These are phyloP conservation scores for Lithophane ornitopus DNA, from an alignment of 2,888 invertebrate species.

Conservation along the genomic window DNA sequence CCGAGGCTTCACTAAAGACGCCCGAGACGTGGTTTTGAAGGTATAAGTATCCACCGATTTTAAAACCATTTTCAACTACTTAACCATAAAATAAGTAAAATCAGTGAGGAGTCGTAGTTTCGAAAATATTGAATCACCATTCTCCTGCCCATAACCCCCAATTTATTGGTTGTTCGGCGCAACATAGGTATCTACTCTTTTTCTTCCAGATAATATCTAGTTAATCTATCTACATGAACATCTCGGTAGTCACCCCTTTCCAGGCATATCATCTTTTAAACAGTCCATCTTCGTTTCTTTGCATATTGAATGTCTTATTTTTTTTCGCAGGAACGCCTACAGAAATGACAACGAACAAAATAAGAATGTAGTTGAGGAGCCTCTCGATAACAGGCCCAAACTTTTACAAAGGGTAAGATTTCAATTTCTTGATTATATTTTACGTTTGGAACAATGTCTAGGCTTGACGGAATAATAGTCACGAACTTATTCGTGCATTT, in stretches of 20 bases:
- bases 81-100: neutral
- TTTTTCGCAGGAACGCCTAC: constrained; percentile 70
- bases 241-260: too few relatives aligned
- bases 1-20: neutral
- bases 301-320: neutral
- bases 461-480: neutral
- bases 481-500: neutral
- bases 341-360: constrained; percentile 77
- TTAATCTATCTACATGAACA: too few relatives aligned
- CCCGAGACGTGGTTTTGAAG: neutral
- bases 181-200: too few relatives aligned
- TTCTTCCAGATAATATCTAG: too few relatives aligned
- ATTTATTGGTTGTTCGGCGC: neutral
- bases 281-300: neutral
- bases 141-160: neutral
- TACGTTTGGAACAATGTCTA: neutral
- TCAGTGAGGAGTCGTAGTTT: neutral
- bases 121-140: neutral
- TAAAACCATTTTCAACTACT: neutral
- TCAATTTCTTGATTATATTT: neutral
- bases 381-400: constrained; percentile 92
- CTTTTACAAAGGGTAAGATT: constrained; percentile 85
- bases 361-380: constrained; percentile 78
- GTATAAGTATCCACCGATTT: neutral
- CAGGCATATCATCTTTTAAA: neutral